Conservation (phyloP, 2,113 vertebrate genomes). For the Larimichthys polyactis region DNA sequence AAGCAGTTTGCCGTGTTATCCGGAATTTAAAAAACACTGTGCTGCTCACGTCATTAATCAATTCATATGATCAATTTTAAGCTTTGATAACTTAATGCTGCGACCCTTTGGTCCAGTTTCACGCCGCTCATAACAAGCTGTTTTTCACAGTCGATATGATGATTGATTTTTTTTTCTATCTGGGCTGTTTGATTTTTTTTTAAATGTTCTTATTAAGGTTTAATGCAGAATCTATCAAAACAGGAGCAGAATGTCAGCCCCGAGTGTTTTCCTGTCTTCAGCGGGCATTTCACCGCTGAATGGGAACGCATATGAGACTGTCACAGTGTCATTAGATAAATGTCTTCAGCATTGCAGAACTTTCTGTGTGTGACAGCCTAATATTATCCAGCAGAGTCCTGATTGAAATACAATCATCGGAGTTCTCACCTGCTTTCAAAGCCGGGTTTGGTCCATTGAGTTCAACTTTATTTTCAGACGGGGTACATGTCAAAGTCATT, state of each 20-base stretch:
- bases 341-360: background rate
- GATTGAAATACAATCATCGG: background rate
- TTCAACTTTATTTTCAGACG: background rate
- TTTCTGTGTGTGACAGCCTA: background rate
- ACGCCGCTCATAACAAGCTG: background rate
- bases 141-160: conserved; percentile 12
- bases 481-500: background rate
- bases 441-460: too few relatives aligned
- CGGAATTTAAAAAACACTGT: background rate
- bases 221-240: conserved; percentile 11
- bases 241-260: background rate
- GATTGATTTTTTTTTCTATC: background rate
- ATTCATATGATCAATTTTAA: conserved; percentile 2
- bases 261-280: background rate
- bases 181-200: background rate
- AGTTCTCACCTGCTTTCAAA: background rate
- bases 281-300: background rate
- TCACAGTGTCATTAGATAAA: background rate
- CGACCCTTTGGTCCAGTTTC: background rate
- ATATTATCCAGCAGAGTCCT: background rate
- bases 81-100: background rate
- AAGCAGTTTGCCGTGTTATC: background rate
- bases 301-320: background rate
- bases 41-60: background rate
- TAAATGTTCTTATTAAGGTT: conserved; percentile 25